Percentiles rank a stretch among this genome's conserved stretches.
Evolutionary conservation across 2,113 vertebrate species (phyloP).

Genomic region (Sinocyclocheilus rhinocerous): DNA sequence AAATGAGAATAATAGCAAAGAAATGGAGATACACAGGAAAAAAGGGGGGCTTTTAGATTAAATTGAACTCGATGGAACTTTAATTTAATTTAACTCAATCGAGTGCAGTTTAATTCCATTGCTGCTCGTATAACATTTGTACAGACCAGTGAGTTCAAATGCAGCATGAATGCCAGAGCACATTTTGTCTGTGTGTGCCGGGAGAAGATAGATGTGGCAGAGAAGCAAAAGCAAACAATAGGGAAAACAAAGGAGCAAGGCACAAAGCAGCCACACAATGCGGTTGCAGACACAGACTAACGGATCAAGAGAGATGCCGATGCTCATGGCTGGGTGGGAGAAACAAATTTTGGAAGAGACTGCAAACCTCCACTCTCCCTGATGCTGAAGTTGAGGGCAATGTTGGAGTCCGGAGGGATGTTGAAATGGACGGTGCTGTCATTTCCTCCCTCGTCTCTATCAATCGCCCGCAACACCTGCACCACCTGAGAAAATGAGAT

Average conservation of each 20-base stretch:
- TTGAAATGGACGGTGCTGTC: slow-evolving; percentile 85
- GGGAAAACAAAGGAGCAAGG: slow-evolving; percentile 58
- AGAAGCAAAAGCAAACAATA: slow-evolving; percentile 64
- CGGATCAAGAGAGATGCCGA: slow-evolving; percentile 31
- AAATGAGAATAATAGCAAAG: slow-evolving; percentile 11
- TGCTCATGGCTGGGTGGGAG: slow-evolving; percentile 30
- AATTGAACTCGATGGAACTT: slow-evolving; percentile 58
- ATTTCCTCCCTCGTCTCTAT: slow-evolving; percentile 84
- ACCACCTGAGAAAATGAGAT: slow-evolving; percentile 80
- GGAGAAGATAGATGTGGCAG: slow-evolving; percentile 60
- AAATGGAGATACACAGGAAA: slow-evolving; percentile 29
- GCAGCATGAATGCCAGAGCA: slow-evolving; percentile 38
- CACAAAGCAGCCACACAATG: slow-evolving; percentile 66
- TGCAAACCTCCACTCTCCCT: slow-evolving; percentile 82
- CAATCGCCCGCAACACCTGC: slow-evolving; percentile 84
- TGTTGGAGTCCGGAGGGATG: slow-evolving; percentile 77
- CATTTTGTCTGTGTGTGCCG: slow-evolving; percentile 24
- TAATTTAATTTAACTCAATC: slow-evolving; percentile 59
- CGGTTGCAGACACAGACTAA: slow-evolving; percentile 44
- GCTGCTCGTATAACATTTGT: slow-evolving; percentile 45
- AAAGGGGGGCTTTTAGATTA: slow-evolving; percentile 22
- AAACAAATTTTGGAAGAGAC: slow-evolving; percentile 49
- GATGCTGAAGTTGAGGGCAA: slow-evolving; percentile 84
- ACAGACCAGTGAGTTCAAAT: slow-evolving; percentile 50
- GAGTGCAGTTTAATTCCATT: slow-evolving; percentile 59